Base-by-base conservation (phyloP, 2,113 vertebrate species). In the Argyrosomus japonicus region DNA sequence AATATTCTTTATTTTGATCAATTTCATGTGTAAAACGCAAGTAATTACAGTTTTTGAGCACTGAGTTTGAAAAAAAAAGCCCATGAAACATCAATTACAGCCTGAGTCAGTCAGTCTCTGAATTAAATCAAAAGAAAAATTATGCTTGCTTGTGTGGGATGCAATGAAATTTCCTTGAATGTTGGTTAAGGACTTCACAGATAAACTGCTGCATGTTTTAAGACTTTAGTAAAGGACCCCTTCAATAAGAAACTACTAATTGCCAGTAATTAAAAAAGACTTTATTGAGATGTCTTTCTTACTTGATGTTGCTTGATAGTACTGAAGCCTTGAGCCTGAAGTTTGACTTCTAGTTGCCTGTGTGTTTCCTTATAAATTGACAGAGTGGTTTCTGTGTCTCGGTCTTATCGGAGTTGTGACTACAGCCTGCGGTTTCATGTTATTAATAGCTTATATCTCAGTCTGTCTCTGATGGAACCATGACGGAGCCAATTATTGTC, bases 381-480 rank as follows among this genome's bases (percentile, higher is more conserved):
- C 74, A 25, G 51, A 3, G 18, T 3, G 1, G 56, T 36, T 70
- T 63, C 25, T 45, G 56, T 53, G 56, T 53, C 19, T 18, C n/a
- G 12, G 25, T 68, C 15, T 82, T 14, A 71, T 88, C 75, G 58
- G 47, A 58, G 70, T 62, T 53, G 70, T 75, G 71, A 13, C 69
- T 60, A 54, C 21, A 23, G 57, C 71, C 68, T 23, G 61, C 10
- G 1, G 74, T 40, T 63, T 75, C 14, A 1, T 75, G 75, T 82
- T 79, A 82, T 73, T 86, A 85, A 74, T 67, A 65, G 71, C 81
- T 86, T 62, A 70, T 40, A 70, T 79, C 78, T 54, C 62, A 21
- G 36, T 47, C 65, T 13, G 40, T 61, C 64, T 83, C 63, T 81
- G 64, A 83, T 83, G 80, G 77, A 68, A 21, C 62, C 84, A 85